phyloP scores from a whole-genome alignment of 2,113 vertebrate species.

The Chaenogobius annularis region DNA sequence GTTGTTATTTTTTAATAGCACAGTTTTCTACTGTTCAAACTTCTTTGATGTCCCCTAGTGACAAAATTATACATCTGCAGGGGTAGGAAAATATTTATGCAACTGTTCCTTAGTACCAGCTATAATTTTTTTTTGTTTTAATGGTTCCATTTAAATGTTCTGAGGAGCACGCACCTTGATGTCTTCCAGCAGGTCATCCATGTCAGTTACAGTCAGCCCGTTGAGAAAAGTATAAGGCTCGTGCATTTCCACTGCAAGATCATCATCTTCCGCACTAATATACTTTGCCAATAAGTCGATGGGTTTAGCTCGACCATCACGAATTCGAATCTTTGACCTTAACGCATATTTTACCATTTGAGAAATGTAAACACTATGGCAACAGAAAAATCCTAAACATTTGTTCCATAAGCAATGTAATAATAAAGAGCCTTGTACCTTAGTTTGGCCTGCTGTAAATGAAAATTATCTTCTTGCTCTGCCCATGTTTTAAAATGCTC shows the following conservation, averaged over 20 bases:
- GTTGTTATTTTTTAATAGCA: not conserved
- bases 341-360: not conserved
- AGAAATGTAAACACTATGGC: not conserved
- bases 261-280: conserved; percentile 94
- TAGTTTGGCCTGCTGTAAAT: conserved; percentile 95
- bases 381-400: not conserved
- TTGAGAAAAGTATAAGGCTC: conserved; percentile 97
- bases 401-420: not conserved
- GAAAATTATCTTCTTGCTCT: conserved; percentile 97
- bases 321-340: conserved; percentile 96
- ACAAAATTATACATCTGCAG: not conserved
- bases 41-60: not conserved
- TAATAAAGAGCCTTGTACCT: conserved; percentile 65
- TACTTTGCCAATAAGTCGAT: conserved; percentile 97
- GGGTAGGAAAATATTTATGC: no score
- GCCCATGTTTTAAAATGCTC: conserved; percentile 99
- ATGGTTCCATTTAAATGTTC: not conserved
- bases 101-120: not conserved
- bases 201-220: conserved; percentile 91
- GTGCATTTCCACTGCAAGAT: conserved; percentile 96
- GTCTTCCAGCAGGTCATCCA: conserved; percentile 97
- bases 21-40: no score
- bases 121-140: no score
- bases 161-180: conserved; percentile 84
- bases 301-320: conserved; percentile 92